Conservation (phyloP, 2,888 invertebrate species). For the Hemicrepidius hirtus region DNA sequence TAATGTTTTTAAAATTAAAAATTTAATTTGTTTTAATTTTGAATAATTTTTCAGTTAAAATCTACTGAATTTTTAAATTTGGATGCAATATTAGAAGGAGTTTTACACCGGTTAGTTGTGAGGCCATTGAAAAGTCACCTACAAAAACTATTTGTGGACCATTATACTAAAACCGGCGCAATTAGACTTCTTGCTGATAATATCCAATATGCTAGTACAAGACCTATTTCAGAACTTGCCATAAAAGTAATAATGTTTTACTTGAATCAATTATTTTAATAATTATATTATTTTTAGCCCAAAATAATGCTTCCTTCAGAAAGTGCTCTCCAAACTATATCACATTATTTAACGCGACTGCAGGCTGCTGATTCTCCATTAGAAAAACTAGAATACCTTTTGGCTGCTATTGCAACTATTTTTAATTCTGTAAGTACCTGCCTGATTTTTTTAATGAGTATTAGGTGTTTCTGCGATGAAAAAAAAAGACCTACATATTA, state of each 20-base stretch:
- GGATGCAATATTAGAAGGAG: conserved; percentile 95
- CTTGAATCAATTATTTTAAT: neutral
- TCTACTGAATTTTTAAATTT: conserved; percentile 95
- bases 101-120: conserved; percentile 94
- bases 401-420: conserved; percentile 92
- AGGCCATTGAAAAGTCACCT: conserved; percentile 89
- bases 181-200: conserved; percentile 83
- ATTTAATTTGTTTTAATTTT: conserved; percentile 12
- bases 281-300: conserved; percentile 71
- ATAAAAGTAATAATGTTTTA: conserved; percentile 75
- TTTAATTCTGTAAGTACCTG: conserved; percentile 82
- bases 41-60: conserved; percentile 78
- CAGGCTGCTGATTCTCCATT: conserved; percentile 94
- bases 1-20: conserved; percentile 64
- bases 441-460: too few relatives aligned
- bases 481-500: too few relatives aligned
- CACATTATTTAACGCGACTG: conserved; percentile 85
- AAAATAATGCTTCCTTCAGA: conserved; percentile 86
- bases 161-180: conserved; percentile 86
- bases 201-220: conserved; percentile 80
- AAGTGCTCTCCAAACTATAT: conserved; percentile 84
- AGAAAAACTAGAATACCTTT: conserved; percentile 93
- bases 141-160: conserved; percentile 89
- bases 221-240: conserved; percentile 81
- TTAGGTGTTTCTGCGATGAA: too few relatives aligned